Base-by-base conservation (phyloP, 1,140 invertebrate species). In the Heliconius hewitsoni region DNA sequence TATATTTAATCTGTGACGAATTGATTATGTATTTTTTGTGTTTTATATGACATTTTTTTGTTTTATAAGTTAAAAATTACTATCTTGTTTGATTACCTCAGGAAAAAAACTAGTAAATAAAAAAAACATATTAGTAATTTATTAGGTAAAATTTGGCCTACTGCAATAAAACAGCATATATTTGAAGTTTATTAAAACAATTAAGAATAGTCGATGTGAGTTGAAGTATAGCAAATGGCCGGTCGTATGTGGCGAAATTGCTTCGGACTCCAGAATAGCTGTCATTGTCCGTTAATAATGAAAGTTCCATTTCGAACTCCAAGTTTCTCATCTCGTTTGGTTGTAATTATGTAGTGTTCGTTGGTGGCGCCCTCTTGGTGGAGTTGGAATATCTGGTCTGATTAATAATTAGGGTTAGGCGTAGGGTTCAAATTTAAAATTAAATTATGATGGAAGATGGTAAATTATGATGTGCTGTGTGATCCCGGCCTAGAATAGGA, bases 261-360 rank as follows among this genome's bases (percentile, higher is more conserved):
- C 77, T 79, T 50, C 75, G 79, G 73, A 52, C 79, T 77, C 74
- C 66, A 77, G 79, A 81, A 81, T 78, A 73, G 80, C 52, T 57
- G 79, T 80, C 80, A 81, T 73, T 81, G 80, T 78, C 73, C 83
- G 82, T 81, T 85, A 81, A 85, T 85, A 85, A 81, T 82, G 84
- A 80, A 85, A 85, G 77, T 85, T 82, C 75, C 78, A 82, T 79
- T 82, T 74, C 50, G 77, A 79, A 76, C 71, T 74, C 73, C 73
- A 77, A 82, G 77, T 82, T 79, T 70, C 75, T 79, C 77, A 74
- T 82, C 81, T 82, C 77, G 74, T 80, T 80, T 80, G 75, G 71
- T 73, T 72, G 71, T 74, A 82, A 82, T 82, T 82, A 79, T 78
- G 13, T 60, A 16, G 76, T 74, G 73, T 79, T 79, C 74, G 74